Percentiles rank a stretch among this genome's conserved stretches.
These are phyloP conservation scores for Castor canadensis DNA, from an alignment of 2,113 vertebrate species.

Conservation along the genomic window DNA sequence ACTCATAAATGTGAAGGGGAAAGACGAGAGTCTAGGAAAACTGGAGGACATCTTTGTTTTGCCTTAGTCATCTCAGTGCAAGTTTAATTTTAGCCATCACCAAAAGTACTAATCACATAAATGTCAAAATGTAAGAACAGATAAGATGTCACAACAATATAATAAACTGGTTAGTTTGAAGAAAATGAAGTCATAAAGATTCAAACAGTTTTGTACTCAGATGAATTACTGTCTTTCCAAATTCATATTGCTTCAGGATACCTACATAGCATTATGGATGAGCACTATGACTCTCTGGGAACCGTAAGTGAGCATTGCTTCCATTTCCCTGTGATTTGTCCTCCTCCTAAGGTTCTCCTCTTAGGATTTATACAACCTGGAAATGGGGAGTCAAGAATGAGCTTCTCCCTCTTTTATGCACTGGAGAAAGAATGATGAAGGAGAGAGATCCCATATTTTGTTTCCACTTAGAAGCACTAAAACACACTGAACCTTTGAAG, in stretches of 20 bases:
- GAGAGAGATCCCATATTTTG: neutral
- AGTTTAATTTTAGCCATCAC: constrained; percentile 3
- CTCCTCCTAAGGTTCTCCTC: neutral
- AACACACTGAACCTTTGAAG: neutral
- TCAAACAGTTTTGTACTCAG: neutral
- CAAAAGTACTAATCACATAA: constrained; percentile 8
- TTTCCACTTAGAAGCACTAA: neutral
- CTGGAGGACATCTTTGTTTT: neutral
- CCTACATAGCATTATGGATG: neutral
- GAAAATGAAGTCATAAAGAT: constrained; percentile 21
- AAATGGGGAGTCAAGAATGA: neutral
- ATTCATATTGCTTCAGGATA: neutral
- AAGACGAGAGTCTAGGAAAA: neutral
- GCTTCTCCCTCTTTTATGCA: neutral
- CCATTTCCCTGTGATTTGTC: neutral
- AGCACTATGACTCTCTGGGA: neutral
- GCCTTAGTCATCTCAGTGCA: neutral
- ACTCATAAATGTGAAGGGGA: constrained; percentile 15
- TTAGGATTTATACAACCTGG: neutral
- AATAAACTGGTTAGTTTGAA: constrained; percentile 3
- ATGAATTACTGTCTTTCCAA: neutral
- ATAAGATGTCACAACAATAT: constrained; percentile 9
- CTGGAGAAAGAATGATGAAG: neutral
- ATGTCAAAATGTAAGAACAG: neutral
- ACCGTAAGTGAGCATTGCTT: neutral